Evolutionary conservation across 1,140 invertebrate genomes (phyloP).

Genomic region (Drosophila lacertosa): DNA sequence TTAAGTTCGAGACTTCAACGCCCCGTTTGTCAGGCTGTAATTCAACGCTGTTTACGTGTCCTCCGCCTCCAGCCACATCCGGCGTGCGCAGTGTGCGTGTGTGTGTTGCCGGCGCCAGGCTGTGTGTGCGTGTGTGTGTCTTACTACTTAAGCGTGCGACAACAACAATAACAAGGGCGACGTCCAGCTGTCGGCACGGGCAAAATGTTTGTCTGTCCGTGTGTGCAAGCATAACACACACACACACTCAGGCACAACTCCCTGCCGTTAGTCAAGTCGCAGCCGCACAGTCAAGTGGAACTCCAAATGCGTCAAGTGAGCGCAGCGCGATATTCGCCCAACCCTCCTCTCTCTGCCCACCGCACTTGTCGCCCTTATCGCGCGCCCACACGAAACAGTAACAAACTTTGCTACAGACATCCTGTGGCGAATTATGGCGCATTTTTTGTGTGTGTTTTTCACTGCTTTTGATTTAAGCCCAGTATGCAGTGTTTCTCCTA

Average conservation of each 20-base stretch:
- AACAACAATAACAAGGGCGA: conserved; percentile 45
- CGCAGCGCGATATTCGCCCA: conserved; percentile 35
- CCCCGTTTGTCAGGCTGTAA: conserved; percentile 81
- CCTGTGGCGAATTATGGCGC: conserved; percentile 60
- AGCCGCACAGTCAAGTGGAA: conserved; percentile 51
- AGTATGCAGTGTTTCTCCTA: not conserved
- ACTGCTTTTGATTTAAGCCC: conserved; percentile 46
- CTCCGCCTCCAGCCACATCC: conserved; percentile 33
- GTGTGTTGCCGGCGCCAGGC: conserved; percentile 23
- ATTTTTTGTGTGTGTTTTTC: not conserved
- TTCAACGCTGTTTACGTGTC: conserved; percentile 80
- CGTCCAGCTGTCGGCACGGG: conserved; percentile 63
- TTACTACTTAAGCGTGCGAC: conserved; percentile 64
- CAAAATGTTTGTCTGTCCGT: conserved; percentile 51
- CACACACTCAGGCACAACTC: conserved; percentile 12
- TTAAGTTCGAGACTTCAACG: conserved; percentile 80
- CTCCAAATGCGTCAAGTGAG: conserved; percentile 54
- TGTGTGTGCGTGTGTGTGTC: conserved; percentile 10
- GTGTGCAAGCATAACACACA: conserved; percentile 25
- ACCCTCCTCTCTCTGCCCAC: not conserved
- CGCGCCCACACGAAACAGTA: conserved; percentile 37
- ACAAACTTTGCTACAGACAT: conserved; percentile 55
- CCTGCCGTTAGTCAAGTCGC: conserved; percentile 50
- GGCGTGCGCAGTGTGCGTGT: conserved; percentile 38
- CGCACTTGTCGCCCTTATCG: conserved; percentile 38